Evolutionary conservation across 1,140 invertebrate genomes (phyloP).

Genomic region (Brachionus sp.): DNA sequence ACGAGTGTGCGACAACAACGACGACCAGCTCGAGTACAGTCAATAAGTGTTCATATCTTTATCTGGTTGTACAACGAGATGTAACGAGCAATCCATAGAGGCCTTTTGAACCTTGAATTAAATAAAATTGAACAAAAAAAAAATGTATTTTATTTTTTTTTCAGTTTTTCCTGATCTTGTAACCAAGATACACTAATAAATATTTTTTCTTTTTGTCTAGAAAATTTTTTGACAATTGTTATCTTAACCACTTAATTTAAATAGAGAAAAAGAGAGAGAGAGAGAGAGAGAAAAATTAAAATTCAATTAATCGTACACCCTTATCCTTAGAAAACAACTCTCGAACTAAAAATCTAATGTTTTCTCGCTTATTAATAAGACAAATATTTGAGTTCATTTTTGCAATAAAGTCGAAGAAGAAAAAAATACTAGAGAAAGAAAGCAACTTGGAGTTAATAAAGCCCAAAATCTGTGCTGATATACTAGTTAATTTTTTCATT

Average conservation of each 20-base stretch:
- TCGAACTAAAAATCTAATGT: not conserved
- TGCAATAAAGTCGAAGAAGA: not conserved
- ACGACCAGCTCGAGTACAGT: not conserved
- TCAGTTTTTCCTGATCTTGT: not conserved
- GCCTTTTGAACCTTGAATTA: not conserved
- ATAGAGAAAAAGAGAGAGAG: not conserved
- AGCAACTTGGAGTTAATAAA: slow-evolving; percentile 26
- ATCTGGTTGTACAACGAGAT: no score
- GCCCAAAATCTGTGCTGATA: slow-evolving; percentile 33
- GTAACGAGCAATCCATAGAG: no score
- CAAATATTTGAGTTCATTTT: slow-evolving; percentile 28
- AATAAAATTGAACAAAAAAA: not conserved
- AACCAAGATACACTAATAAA: not conserved
- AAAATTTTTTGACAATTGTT: not conserved
- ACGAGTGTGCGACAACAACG: not conserved
- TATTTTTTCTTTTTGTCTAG: not conserved
- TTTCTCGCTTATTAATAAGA: slow-evolving; percentile 37
- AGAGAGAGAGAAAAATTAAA: not conserved
- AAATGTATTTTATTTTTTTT: no score
- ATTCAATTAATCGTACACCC: slow-evolving; percentile 35
- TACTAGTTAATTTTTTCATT: not conserved
- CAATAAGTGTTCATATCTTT: not conserved
- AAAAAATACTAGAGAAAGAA: not conserved
- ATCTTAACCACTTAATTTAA: slow-evolving; percentile 29
- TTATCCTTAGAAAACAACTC: not conserved